A percentile compares a stretch with the other conserved stretches of the same genome.
phyloP scores from a whole-genome alignment of 2,888 invertebrate species.

The Brassicogethes aeneus region DNA sequence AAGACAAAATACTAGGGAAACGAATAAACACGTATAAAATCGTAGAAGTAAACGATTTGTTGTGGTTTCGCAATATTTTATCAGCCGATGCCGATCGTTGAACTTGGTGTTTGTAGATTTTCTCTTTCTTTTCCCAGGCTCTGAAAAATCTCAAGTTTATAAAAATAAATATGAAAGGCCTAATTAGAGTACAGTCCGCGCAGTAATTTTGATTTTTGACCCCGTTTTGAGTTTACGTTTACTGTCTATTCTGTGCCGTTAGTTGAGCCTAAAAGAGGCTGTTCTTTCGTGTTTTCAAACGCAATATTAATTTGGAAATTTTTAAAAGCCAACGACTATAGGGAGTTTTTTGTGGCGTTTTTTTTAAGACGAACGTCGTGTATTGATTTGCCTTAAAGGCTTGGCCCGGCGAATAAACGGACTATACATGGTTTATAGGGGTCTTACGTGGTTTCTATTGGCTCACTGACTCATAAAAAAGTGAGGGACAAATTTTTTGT shows the following conservation, averaged over 20 bases:
- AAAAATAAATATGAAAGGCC: conserved; percentile 42
- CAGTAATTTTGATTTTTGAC: conserved; percentile 38
- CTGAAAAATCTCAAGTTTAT: conserved; percentile 39
- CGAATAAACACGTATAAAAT: background rate
- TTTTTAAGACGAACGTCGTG: conserved; percentile 41
- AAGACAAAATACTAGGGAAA: background rate
- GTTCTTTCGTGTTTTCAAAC: conserved; percentile 11
- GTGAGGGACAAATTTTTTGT: conserved; percentile 41
- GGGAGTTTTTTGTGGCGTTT: conserved; percentile 11
- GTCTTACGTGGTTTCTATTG: conserved; percentile 43
- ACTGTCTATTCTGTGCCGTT: conserved; percentile 35
- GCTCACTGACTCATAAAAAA: conserved; percentile 43
- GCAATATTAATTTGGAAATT: conserved; percentile 19
- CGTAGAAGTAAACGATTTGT: conserved; percentile 3
- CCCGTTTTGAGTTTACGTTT: conserved; percentile 40
- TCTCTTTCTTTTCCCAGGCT: conserved; percentile 38
- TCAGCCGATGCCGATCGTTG: conserved; percentile 29
- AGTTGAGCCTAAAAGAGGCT: conserved; percentile 31
- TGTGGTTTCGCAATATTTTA: conserved; percentile 9
- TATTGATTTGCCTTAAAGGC: conserved; percentile 44
- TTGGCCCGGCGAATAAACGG: conserved; percentile 41
- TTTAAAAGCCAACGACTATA: conserved; percentile 16
- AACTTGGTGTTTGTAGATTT: conserved; percentile 34
- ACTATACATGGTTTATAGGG: conserved; percentile 43
- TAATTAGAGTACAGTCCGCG: conserved; percentile 32